Percentiles rank a stretch among this genome's conserved stretches.
These are phyloP conservation scores for Phoebastria nigripes DNA, from an alignment of 2,797 vertebrate species.

Conservation along the genomic window DNA sequence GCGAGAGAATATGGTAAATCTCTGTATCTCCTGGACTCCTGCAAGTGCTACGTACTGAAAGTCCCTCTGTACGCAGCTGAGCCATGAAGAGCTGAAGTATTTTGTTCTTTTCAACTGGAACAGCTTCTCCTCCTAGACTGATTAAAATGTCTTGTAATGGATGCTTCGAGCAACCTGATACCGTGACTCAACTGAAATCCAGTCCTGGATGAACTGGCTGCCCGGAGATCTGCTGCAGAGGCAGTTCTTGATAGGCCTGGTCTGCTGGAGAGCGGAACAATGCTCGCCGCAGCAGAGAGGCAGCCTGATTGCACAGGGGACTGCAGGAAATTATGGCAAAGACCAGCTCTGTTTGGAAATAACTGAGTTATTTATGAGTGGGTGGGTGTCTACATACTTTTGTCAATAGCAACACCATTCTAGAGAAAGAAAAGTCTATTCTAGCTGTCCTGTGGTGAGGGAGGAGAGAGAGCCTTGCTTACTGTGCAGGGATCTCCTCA, in stretches of 20 bases:
- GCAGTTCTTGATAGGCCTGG: not conserved
- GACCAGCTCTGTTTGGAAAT: not conserved
- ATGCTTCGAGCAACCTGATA: not conserved
- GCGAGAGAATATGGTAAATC: not conserved
- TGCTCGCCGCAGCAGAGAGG: not conserved
- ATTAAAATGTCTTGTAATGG: not conserved
- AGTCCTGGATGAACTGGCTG: not conserved
- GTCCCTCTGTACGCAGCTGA: fast-evolving
- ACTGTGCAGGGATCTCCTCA: not conserved
- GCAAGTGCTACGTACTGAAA: fast-evolving
- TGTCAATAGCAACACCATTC: not conserved
- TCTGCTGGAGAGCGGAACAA: not conserved
- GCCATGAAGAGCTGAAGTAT: fast-evolving
- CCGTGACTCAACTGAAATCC: not conserved
- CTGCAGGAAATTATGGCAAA: not conserved
- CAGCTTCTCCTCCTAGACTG: not conserved
- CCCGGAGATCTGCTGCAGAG: not conserved
- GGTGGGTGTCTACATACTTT: not conserved
- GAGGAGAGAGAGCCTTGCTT: not conserved
- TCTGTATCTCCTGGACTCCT: fast-evolving
- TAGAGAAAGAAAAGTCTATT: not conserved
- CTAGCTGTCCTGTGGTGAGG: not conserved
- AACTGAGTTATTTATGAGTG: not conserved
- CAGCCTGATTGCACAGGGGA: not conserved
- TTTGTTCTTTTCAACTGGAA: not conserved